phyloP scores from a whole-genome alignment of 2,888 invertebrate species.

The Oconnorella tubifera region DNA sequence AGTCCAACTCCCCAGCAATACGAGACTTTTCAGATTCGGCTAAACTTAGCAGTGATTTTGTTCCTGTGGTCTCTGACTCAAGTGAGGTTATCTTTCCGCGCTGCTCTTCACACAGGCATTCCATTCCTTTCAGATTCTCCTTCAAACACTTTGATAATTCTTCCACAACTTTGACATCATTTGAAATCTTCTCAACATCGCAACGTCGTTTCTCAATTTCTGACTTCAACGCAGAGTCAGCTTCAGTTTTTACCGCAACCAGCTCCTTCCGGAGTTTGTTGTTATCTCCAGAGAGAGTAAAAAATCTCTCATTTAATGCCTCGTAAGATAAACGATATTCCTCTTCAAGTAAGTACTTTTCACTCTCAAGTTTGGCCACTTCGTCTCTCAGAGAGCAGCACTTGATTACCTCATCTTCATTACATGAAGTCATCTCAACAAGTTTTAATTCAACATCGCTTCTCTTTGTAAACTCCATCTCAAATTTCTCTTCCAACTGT shows the following conservation, averaged over 20 bases:
- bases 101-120: too few relatives aligned
- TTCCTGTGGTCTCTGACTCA: not conserved
- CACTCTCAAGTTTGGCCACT: not conserved
- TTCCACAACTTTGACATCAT: not conserved
- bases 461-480: too few relatives aligned
- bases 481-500: not conserved
- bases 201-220: not conserved
- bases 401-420: not conserved
- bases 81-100: not conserved
- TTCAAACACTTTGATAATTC: not conserved
- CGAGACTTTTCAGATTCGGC: not conserved
- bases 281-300: too few relatives aligned
- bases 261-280: not conserved
- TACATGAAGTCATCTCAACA: too few relatives aligned
- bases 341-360: not conserved
- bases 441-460: not conserved
- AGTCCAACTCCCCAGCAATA: not conserved
- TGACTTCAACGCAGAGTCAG: too few relatives aligned
- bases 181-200: too few relatives aligned
- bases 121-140: not conserved
- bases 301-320: too few relatives aligned
- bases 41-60: too few relatives aligned
- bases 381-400: not conserved
- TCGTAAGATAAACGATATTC: too few relatives aligned
- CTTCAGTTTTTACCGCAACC: not conserved